Base-by-base conservation (phyloP, 2,113 vertebrate species). In the Ornithorhynchus anatinus region DNA sequence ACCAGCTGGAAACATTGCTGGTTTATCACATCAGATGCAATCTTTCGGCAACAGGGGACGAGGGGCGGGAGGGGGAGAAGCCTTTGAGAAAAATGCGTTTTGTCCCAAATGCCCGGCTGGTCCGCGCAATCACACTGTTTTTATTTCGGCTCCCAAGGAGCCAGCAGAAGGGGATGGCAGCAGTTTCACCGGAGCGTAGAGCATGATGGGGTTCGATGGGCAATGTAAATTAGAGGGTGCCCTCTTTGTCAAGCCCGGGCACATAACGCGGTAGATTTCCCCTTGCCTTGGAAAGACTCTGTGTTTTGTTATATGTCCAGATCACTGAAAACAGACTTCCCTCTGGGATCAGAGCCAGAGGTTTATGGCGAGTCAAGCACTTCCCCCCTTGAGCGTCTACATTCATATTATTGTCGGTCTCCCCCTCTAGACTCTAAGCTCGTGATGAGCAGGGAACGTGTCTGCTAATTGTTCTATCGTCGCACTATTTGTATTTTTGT, bases 21-120 rank as follows among this genome's bases (percentile, higher is more conserved):
- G 53, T 72, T 84, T 80, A 52, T 74, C 75, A 75, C 66, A 79
- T 54, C 80, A 86, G 73, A 51, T 75, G 75, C 32, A 72, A 85
- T 82, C 78, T 83, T 68, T 67, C 69, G 71, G 68, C 59, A 70
- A 58, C 32, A 40, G 53, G 67, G 35, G 8, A n/a, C n/a, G n/a
- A n/a, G n/a, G n/a, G n/a, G n/a, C n/a, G 42, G 11, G 43, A 7
- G 22, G 22, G 60, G 25, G 2, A 5, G 69, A 77, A 72, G 0
- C 8, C 75, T 83, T 53, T 47, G 70, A 81, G 72, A 53, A 57
- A 81, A 84, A 84, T 56, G 47, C 19, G 69, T 56, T 72, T 51
- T 82, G 75, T 70, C 78, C 31, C 53, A 65, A 52, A 39, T 69
- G 59, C 73, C 12, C 0, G 10, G 9, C 40, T 62, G 62, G 65